Percentiles rank a stretch among this genome's conserved stretches.
phyloP scores from a whole-genome alignment of 2,888 invertebrate genomes.

The Lysandra coridon region DNA sequence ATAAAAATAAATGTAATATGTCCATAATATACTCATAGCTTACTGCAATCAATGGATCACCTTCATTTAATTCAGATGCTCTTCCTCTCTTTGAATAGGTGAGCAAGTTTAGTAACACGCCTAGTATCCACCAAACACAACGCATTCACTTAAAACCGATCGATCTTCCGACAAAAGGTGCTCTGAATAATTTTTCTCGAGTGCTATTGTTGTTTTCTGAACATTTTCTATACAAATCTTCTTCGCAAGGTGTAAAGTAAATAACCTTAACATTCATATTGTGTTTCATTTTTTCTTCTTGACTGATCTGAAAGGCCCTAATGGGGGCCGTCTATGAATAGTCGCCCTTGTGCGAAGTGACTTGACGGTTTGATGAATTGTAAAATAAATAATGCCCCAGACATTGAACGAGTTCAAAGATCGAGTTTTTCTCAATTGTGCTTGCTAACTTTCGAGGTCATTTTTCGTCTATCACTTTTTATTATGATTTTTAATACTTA shows the following conservation, averaged over 20 bases:
- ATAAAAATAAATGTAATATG: no score
- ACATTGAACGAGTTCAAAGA: neutral
- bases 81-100: slow-evolving; percentile 43
- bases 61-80: neutral
- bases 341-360: slow-evolving; percentile 70
- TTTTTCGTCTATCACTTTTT: neutral
- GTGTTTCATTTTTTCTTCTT: slow-evolving; percentile 76
- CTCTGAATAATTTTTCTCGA: slow-evolving; percentile 69
- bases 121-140: slow-evolving; percentile 42
- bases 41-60: no score
- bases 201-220: slow-evolving; percentile 66
- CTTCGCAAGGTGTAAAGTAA: slow-evolving; percentile 51
- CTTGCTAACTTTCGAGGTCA: neutral
- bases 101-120: slow-evolving; percentile 37
- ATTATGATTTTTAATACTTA: no score
- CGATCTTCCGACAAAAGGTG: slow-evolving; percentile 58
- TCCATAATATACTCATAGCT: no score
- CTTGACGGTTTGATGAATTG: slow-evolving; percentile 62
- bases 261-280: slow-evolving; percentile 68
- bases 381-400: slow-evolving; percentile 46
- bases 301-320: slow-evolving; percentile 69
- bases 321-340: slow-evolving; percentile 70
- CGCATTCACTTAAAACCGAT: slow-evolving; percentile 46
- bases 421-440: slow-evolving; percentile 13
- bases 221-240: slow-evolving; percentile 58